These are phyloP conservation scores for Sebastes miniatus DNA, from an alignment of 2,797 vertebrate genomes.

Conservation along the genomic window DNA sequence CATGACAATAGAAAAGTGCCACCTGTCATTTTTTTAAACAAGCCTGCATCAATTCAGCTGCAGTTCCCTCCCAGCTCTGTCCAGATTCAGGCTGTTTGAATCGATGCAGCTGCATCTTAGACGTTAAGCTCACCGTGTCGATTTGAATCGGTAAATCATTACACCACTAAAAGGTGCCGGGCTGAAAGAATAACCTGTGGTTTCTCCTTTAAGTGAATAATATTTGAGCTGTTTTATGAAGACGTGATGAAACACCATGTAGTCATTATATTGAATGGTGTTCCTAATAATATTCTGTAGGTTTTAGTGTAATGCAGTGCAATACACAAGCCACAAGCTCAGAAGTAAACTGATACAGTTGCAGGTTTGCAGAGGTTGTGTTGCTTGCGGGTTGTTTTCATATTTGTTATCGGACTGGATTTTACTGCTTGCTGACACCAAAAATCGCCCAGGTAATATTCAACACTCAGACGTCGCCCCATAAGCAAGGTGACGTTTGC, in stretches of 20 bases:
- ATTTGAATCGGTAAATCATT: slow-evolving; percentile 17
- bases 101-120: not conserved
- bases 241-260: not conserved
- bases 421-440: not conserved
- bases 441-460: not conserved
- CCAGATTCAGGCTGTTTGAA: not conserved
- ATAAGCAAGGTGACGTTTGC: not conserved
- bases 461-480: not conserved
- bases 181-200: not conserved
- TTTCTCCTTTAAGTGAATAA: not conserved
- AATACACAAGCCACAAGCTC: not conserved
- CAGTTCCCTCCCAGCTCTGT: not conserved
- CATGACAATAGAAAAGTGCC: not conserved
- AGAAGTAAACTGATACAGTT: not conserved
- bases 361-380: not conserved
- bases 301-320: not conserved
- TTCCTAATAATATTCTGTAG: not conserved
- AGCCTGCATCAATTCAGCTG: not conserved
- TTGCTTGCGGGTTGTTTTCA: not conserved
- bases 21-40: not conserved
- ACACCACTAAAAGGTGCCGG: not conserved
- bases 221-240: not conserved
- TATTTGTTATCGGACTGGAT: not conserved
- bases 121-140: not conserved
- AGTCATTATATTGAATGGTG: not conserved